Evolutionary conservation across 23 tunicate genomes (phyloP).

Genomic region (Botrylloides violaceus): DNA sequence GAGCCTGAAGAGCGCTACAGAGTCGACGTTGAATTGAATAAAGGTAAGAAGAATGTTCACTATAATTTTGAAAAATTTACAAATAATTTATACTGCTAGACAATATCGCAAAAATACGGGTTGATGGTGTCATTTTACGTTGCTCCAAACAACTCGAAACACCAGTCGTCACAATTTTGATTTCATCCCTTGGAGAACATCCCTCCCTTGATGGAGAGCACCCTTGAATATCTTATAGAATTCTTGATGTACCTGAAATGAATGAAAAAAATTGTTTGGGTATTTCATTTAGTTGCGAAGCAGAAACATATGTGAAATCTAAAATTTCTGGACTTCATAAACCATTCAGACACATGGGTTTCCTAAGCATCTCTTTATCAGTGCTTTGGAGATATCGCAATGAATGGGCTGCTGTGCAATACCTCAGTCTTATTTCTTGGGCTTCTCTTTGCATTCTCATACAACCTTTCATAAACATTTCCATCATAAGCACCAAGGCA

Average conservation of each 20-base stretch:
- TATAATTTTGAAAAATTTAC: too few species aligned
- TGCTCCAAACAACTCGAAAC: too few species aligned
- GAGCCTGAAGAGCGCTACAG: too few species aligned
- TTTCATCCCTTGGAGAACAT: constrained; percentile 38
- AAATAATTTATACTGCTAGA: too few species aligned
- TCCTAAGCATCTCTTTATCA: background rate
- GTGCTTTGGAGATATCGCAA: background rate
- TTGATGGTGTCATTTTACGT: too few species aligned
- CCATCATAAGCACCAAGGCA: constrained; percentile 91
- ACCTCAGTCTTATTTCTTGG: constrained; percentile 72
- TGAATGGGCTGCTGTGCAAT: background rate
- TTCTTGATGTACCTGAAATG: constrained; percentile 47
- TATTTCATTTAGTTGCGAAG: too few species aligned
- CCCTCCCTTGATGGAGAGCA: constrained; percentile 53
- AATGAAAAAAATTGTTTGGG: too few species aligned
- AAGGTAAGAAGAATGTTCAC: too few species aligned
- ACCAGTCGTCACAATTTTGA: constrained; percentile 31
- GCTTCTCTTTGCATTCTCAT: constrained; percentile 59
- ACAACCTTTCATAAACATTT: constrained; percentile 77
- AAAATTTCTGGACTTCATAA: background rate
- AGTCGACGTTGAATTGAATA: too few species aligned
- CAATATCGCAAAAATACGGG: too few species aligned
- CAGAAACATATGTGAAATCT: background rate
- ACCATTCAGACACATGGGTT: background rate
- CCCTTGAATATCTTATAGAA: constrained; percentile 34